Evolutionary conservation across 1,140 invertebrate species (phyloP), one percentile per base, ranked within the genome.

Genomic region (Heliconius nattereri): DNA sequence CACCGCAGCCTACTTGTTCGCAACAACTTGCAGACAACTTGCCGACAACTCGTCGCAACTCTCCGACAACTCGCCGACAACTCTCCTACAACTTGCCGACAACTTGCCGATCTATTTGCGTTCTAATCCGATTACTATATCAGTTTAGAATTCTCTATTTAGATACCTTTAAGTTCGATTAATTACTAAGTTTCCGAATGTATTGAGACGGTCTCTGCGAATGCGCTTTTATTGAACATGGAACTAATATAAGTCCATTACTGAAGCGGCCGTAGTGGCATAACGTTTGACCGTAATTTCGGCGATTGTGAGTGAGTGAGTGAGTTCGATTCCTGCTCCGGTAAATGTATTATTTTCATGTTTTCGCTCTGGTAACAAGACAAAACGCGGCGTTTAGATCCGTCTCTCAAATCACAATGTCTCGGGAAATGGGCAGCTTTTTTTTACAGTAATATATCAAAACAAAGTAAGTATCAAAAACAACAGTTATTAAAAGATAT

Each of bases 81-180:
- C 78, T 79, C 75, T 74, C 66, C 73, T 23, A 73, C 73, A 80
- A 80, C 35, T 80, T 49, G 79, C 79, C 80, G 52, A 79, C 83
- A 79, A 83, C 83, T 84, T 76, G 71, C 76, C 74, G 81, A 83
- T 83, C 79, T 85, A 83, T 85, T 85, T 85, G 79, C 79, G 83
- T 83, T 79, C 72, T 79, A 84, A 81, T 83, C 81, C 79, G 79
- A 82, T 82, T 77, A 32, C 76, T 76, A 72, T 60, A 78, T 57
- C 76, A 78, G 71, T 73, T 81, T 45, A 76, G 74, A 81, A 73
- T 80, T 73, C 75, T 73, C 75, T 80, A 76, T 76, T 80, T 60
- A 77, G 76, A 76, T 80, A 76, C 75, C 71, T 80, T 76, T 76
- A 19, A 80, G 49, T 76, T 80, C 79, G 26, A 73, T 78, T 73